These are phyloP conservation scores for Pseudomyrmex pallidus DNA, from an alignment of 1,140 invertebrate genomes.

Conservation along the genomic window DNA sequence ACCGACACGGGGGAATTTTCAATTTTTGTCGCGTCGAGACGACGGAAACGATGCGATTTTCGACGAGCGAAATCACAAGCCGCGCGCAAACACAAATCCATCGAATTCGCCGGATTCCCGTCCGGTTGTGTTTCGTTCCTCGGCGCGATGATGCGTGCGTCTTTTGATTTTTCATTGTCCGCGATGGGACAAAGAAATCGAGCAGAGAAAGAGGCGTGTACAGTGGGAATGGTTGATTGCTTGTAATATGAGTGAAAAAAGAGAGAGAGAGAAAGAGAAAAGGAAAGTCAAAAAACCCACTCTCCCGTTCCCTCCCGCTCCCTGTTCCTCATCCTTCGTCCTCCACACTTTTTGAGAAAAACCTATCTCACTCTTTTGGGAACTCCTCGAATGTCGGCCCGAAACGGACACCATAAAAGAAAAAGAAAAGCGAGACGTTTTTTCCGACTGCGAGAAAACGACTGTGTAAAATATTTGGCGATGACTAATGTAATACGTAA, in stretches of 20 bases:
- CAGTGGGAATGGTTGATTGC: conserved; percentile 70
- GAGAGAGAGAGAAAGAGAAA: conserved; percentile 64
- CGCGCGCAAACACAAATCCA: background rate
- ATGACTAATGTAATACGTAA: conserved; percentile 69
- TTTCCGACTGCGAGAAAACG: conserved; percentile 54
- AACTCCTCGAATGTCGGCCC: conserved; percentile 62
- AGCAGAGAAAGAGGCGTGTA: conserved; percentile 68
- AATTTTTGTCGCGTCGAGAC: conserved; percentile 65
- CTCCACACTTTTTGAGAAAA: conserved; percentile 50
- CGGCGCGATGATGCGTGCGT: conserved; percentile 53
- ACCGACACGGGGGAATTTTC: conserved; percentile 65
- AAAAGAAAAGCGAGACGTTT: conserved; percentile 33
- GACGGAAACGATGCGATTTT: conserved; percentile 56
- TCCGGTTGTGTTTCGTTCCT: conserved; percentile 34
- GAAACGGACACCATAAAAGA: conserved; percentile 51
- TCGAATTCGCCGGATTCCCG: background rate
- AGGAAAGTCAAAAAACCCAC: conserved; percentile 61
- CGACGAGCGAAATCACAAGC: background rate
- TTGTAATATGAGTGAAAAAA: conserved; percentile 68
- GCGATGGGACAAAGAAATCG: conserved; percentile 61
- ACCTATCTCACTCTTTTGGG: conserved; percentile 37
- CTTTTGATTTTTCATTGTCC: conserved; percentile 73
- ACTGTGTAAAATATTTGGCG: conserved; percentile 50
- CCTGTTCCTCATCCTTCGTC: background rate
- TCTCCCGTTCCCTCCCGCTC: conserved; percentile 40